These are phyloP conservation scores for Menidia menidia DNA, from an alignment of 2,797 vertebrate genomes.

Conservation along the genomic window DNA sequence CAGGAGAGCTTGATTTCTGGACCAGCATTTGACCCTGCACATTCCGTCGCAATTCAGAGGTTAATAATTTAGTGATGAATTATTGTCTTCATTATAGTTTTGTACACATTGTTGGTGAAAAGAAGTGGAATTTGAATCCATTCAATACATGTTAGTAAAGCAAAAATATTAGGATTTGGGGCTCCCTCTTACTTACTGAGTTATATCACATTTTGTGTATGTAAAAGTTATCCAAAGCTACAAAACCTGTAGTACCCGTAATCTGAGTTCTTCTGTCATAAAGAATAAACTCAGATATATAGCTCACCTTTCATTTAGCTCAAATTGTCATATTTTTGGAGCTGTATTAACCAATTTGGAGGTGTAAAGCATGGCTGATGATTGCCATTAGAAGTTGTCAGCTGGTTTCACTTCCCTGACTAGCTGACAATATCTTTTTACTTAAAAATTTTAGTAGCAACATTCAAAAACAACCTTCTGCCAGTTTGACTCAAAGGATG, in stretches of 20 bases:
- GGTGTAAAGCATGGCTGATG: background rate
- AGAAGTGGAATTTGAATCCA: too few species aligned
- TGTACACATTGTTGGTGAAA: background rate
- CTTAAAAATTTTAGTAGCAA: background rate
- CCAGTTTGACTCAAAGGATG: background rate
- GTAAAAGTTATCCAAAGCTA: background rate
- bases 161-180: background rate
- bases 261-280: background rate
- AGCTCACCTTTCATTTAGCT: too few species aligned
- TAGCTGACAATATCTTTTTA: background rate
- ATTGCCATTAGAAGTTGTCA: background rate
- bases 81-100: background rate
- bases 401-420: background rate
- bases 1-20: conserved; percentile 58
- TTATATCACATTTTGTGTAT: background rate
- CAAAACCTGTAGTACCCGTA: background rate
- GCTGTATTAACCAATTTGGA: background rate
- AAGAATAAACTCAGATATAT: background rate
- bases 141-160: background rate
- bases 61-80: conserved; percentile 12
- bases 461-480: background rate
- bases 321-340: too few species aligned
- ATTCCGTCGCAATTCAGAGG: conserved; percentile 15
- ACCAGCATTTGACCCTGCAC: conserved; percentile 41
- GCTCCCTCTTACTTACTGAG: background rate